Evolutionary conservation across 1,140 invertebrate genomes (phyloP).

Genomic region (Drosophila ananassae): DNA sequence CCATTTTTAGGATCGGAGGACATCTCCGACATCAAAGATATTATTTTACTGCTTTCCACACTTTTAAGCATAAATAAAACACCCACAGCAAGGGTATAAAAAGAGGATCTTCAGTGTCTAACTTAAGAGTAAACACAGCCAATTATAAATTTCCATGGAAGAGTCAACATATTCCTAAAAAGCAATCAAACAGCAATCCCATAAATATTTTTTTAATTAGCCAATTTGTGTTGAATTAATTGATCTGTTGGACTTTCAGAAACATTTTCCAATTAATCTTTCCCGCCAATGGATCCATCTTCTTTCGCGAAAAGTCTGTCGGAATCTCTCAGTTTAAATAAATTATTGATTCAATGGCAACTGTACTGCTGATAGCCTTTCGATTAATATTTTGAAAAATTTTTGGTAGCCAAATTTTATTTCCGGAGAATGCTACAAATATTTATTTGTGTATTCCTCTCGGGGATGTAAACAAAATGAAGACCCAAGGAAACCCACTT

Average conservation of each 20-base stretch:
- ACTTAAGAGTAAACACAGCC: neutral
- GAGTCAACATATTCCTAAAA: conserved; percentile 9
- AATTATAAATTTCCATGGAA: conserved; percentile 9
- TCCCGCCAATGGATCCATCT: conserved; percentile 12
- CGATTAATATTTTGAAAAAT: conserved; percentile 15
- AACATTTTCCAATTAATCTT: conserved; percentile 19
- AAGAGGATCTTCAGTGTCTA: neutral
- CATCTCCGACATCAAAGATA: too few relatives aligned
- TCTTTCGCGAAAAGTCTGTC: neutral
- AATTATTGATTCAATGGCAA: conserved; percentile 3
- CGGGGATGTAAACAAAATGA: conserved; percentile 28
- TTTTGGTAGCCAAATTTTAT: conserved; percentile 23
- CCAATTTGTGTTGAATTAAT: conserved; percentile 18
- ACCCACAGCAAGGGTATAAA: too few relatives aligned
- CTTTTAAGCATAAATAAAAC: too few relatives aligned
- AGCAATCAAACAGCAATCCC: neutral
- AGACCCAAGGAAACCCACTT: conserved; percentile 38
- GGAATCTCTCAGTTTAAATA: neutral
- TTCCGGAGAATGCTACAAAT: conserved; percentile 31
- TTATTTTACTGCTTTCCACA: too few relatives aligned
- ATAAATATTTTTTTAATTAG: conserved; percentile 40
- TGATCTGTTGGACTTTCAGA: neutral
- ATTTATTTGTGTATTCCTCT: conserved; percentile 44
- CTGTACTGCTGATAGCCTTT: conserved; percentile 6
- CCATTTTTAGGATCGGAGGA: too few relatives aligned